phyloP scores from a whole-genome alignment of 2,888 invertebrate species.

The Ferdinandea cuprea region DNA sequence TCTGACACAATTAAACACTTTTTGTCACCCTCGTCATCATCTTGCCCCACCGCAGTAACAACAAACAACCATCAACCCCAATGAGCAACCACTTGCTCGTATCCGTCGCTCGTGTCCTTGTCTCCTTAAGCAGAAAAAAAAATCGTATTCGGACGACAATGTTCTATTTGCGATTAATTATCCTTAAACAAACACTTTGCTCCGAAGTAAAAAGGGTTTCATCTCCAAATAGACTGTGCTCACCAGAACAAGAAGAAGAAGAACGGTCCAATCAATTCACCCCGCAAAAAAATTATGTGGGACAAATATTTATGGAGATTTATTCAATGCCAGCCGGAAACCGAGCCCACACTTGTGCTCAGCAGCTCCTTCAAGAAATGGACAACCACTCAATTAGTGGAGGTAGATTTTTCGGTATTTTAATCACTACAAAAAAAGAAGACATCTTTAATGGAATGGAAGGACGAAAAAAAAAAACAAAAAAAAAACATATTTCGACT shows the following conservation, averaged over 20 bases:
- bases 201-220: slow-evolving; percentile 46
- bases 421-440: slow-evolving; percentile 46
- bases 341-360: slow-evolving; percentile 16
- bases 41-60: slow-evolving; percentile 1
- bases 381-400: slow-evolving; percentile 66
- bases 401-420: slow-evolving; percentile 38
- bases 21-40: slow-evolving; percentile 61
- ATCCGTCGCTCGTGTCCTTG: slow-evolving; percentile 14
- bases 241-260: too few species aligned
- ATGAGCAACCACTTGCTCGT: neutral
- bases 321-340: slow-evolving; percentile 32
- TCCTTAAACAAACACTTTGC: slow-evolving; percentile 70
- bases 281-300: slow-evolving; percentile 39
- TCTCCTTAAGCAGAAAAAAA: slow-evolving; percentile 45
- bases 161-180: slow-evolving; percentile 74
- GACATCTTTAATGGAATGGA: slow-evolving; percentile 60
- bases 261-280: slow-evolving; percentile 60
- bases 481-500: neutral
- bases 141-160: slow-evolving; percentile 50
- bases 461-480: neutral
- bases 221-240: slow-evolving; percentile 1
- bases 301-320: slow-evolving; percentile 64
- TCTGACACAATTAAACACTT: slow-evolving; percentile 71
- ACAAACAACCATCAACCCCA: slow-evolving; percentile 13
- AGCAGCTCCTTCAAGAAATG: slow-evolving; percentile 24